A percentile compares a stretch with the other conserved stretches of the same genome.
These are phyloP conservation scores for Rotaria sp. DNA, from an alignment of 2,888 invertebrate species.

Conservation along the genomic window DNA sequence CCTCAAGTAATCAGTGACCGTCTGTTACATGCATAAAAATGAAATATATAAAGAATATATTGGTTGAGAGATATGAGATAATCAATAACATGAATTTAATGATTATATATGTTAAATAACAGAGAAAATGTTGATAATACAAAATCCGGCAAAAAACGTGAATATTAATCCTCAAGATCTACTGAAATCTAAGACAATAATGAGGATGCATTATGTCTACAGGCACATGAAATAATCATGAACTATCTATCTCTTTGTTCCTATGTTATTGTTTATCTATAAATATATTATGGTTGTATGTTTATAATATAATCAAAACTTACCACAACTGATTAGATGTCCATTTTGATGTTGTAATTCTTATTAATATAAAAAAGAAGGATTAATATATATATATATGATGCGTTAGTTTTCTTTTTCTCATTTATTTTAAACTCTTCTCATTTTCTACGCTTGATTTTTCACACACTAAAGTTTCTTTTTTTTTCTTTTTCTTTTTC, in stretches of 20 bases:
- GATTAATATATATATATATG: not conserved
- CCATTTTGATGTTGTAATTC: constrained; percentile 14
- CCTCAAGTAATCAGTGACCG: not conserved
- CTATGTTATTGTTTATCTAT: not conserved
- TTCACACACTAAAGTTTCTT: not conserved
- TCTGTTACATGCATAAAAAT: not conserved
- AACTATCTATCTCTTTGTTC: not conserved
- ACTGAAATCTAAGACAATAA: not conserved
- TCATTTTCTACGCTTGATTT: constrained; percentile 14
- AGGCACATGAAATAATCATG: not conserved
- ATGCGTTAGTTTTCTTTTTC: constrained; percentile 7
- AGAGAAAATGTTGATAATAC: not conserved
- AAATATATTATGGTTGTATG: not conserved
- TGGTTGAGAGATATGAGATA: not conserved
- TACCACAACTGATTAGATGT: not conserved
- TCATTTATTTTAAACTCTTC: not conserved
- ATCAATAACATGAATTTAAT: not conserved
- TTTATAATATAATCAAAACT: not conserved
- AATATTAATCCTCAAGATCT: not conserved
- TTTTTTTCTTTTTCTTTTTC: not conserved
- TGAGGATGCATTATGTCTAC: not conserved
- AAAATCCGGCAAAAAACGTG: not conserved
- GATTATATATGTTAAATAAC: not conserved
- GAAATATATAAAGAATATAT: not conserved
- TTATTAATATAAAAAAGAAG: not conserved